These are phyloP conservation scores for Poecilia velifera DNA, from an alignment of 2,797 vertebrate species.

Conservation along the genomic window DNA sequence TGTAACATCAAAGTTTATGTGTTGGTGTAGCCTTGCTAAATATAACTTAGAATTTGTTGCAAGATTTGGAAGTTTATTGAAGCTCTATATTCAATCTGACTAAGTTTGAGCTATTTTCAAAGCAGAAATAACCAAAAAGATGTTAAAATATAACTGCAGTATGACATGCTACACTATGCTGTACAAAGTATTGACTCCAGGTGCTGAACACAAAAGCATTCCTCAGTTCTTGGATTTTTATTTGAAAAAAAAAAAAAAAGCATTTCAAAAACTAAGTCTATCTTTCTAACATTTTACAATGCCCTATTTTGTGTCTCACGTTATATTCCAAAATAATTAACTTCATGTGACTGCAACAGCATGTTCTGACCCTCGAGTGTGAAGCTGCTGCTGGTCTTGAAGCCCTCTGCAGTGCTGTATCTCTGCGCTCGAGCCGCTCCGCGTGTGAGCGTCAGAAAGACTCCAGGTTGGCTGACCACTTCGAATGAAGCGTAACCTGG, in stretches of 20 bases:
- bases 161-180: neutral
- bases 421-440: constrained; percentile 82
- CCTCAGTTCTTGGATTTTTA: neutral
- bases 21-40: too few relatives aligned
- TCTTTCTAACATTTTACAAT: neutral
- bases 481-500: constrained; percentile 91
- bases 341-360: too few relatives aligned
- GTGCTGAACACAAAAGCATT: neutral
- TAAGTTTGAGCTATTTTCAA: neutral
- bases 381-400: constrained; percentile 93
- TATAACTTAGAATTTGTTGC: too few relatives aligned
- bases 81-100: too few relatives aligned
- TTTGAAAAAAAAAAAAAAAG: neutral
- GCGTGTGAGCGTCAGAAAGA: constrained; percentile 87
- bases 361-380: constrained; percentile 87
- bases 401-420: constrained; percentile 88
- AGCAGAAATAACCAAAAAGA: neutral
- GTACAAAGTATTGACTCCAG: neutral
- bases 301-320: neutral
- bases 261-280: neutral
- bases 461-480: constrained; percentile 88
- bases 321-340: neutral
- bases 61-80: too few relatives aligned
- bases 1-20: too few relatives aligned
- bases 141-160: neutral